Evolutionary conservation across 2,113 vertebrate species (phyloP).

Genomic region (Chlorodrepanis virens): DNA sequence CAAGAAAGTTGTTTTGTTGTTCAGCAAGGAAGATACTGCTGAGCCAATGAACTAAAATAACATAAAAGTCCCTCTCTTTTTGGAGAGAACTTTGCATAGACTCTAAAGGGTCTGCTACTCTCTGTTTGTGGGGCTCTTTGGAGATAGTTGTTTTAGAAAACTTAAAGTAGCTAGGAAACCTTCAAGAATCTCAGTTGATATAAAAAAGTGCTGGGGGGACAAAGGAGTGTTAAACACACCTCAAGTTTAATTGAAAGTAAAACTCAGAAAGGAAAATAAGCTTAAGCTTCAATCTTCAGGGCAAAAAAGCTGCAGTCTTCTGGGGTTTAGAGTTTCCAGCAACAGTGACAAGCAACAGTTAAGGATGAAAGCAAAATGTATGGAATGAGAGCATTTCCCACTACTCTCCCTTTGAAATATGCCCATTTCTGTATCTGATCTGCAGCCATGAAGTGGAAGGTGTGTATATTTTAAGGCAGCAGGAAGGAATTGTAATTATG

Average conservation of each 20-base stretch:
- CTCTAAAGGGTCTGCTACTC: neutral
- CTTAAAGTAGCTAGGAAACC: neutral
- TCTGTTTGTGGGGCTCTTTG: neutral
- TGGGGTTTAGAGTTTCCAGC: neutral
- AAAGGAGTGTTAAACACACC: neutral
- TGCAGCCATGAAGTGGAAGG: neutral
- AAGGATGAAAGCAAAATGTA: neutral
- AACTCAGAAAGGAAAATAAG: neutral
- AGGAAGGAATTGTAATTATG: slow-evolving; percentile 41
- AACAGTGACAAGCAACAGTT: neutral
- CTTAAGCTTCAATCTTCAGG: neutral
- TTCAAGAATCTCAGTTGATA: neutral
- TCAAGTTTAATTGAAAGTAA: slow-evolving; percentile 8
- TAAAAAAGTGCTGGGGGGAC: neutral
- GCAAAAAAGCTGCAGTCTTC: neutral
- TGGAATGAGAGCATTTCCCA: neutral
- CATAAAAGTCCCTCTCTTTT: neutral
- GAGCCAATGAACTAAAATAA: neutral
- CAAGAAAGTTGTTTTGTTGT: slow-evolving; percentile 63
- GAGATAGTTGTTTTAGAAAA: neutral
- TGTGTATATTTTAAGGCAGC: slow-evolving; percentile 8
- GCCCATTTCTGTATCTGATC: neutral
- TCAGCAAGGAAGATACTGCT: slow-evolving; percentile 29
- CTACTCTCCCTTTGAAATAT: neutral
- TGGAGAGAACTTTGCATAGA: slow-evolving; percentile 1